phyloP scores from a whole-genome alignment of 2,888 invertebrate species.

The Apamea monoglypha region DNA sequence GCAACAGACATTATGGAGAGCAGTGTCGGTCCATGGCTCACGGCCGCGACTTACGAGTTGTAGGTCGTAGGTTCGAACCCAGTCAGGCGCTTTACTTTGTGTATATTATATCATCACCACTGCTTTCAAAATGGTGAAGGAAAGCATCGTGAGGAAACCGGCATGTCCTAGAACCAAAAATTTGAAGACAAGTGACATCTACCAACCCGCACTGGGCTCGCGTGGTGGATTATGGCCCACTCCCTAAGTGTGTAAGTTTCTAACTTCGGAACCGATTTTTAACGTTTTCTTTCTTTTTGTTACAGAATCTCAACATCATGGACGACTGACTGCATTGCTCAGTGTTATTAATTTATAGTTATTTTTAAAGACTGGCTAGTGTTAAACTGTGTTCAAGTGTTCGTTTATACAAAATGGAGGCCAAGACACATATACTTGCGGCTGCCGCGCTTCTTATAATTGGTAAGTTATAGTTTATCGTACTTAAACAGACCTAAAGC shows the following conservation, averaged over 20 bases:
- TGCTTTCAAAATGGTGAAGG: too few relatives aligned
- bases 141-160: too few relatives aligned
- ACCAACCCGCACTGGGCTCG: too few relatives aligned
- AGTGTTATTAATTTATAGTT: conserved; percentile 61
- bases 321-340: conserved; percentile 73
- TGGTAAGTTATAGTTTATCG: conserved; percentile 74
- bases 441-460: conserved; percentile 71
- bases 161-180: too few relatives aligned
- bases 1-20: not conserved
- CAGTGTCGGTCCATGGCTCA: too few relatives aligned
- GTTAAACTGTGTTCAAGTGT: conserved; percentile 65
- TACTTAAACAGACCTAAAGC: not conserved
- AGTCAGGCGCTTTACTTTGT: too few relatives aligned
- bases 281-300: conserved; percentile 68
- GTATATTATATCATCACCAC: too few relatives aligned
- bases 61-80: too few relatives aligned
- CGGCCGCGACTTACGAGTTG: too few relatives aligned
- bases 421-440: conserved; percentile 70
- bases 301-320: conserved; percentile 80
- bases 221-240: too few relatives aligned
- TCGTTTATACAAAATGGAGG: conserved; percentile 74
- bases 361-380: conserved; percentile 71
- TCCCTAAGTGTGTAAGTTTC: not conserved
- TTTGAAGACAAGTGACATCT: too few relatives aligned
- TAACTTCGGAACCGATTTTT: not conserved